phyloP scores from a whole-genome alignment of 2,797 vertebrate genomes.

The Anolis apletophallus region DNA sequence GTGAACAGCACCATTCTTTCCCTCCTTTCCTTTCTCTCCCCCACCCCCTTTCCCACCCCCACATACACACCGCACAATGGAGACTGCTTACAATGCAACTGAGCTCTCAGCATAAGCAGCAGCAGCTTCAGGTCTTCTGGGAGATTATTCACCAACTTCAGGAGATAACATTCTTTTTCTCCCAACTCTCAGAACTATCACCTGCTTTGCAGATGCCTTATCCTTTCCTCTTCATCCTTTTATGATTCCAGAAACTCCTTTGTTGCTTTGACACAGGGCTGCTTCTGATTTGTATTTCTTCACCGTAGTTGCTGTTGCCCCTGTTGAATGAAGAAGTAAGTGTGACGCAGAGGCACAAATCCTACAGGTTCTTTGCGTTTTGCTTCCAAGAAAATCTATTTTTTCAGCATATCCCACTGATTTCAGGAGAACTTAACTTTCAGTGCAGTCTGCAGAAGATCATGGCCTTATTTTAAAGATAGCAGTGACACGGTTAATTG shows the following conservation, averaged over 20 bases:
- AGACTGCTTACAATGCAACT: conserved; percentile 24
- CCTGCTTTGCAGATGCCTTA: neutral
- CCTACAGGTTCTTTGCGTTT: neutral
- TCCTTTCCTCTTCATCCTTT: neutral
- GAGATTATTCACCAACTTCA: conserved; percentile 18
- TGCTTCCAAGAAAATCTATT: neutral
- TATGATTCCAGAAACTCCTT: neutral
- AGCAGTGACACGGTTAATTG: conserved; percentile 66
- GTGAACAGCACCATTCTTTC: neutral
- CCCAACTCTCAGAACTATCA: conserved; percentile 1
- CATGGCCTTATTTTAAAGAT: neutral
- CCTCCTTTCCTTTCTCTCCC: neutral
- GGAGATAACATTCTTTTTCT: neutral
- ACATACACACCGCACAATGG: conserved; percentile 16
- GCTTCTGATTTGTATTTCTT: neutral
- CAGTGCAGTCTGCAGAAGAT: neutral
- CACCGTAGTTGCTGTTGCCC: neutral
- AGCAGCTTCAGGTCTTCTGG: neutral
- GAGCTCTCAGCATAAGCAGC: conserved; percentile 14
- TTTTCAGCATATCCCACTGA: neutral
- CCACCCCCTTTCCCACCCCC: neutral
- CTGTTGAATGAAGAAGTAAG: neutral
- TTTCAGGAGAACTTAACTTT: neutral
- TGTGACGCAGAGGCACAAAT: neutral
- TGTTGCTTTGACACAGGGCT: neutral